phyloP scores from a whole-genome alignment of 2,888 invertebrate species.

The Agrochola macilenta region DNA sequence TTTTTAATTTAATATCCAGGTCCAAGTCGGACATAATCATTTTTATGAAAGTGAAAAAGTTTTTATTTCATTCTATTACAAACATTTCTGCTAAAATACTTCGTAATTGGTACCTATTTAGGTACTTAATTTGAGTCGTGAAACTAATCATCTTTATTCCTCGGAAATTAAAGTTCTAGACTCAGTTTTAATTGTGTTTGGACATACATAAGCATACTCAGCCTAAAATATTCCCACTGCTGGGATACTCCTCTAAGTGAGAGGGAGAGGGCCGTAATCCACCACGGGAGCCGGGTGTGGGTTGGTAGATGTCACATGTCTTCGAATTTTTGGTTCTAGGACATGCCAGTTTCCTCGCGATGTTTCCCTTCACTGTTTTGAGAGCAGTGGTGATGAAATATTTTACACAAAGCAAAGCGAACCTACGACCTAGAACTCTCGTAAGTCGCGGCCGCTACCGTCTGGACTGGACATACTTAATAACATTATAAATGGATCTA shows the following conservation, averaged over 20 bases:
- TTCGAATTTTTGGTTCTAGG: too few relatives aligned
- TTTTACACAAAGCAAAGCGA: too few relatives aligned
- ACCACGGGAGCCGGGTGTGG: too few relatives aligned
- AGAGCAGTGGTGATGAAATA: too few relatives aligned
- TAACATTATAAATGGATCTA: constrained; percentile 27
- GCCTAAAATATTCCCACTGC: too few relatives aligned
- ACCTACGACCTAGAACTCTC: too few relatives aligned
- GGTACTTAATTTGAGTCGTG: constrained; percentile 20
- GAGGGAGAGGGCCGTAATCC: too few relatives aligned
- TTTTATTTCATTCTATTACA: constrained; percentile 43
- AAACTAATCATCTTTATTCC: constrained; percentile 41
- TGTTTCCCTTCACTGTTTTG: too few relatives aligned
- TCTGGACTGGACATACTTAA: constrained; percentile 40
- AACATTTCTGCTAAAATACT: constrained; percentile 27
- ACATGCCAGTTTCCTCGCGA: too few relatives aligned
- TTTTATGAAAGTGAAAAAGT: constrained; percentile 45
- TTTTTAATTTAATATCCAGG: constrained; percentile 52
- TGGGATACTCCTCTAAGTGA: too few relatives aligned
- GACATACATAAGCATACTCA: constrained; percentile 1
- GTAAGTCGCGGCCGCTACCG: not conserved
- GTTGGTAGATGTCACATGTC: too few relatives aligned
- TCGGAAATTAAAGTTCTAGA: constrained; percentile 16
- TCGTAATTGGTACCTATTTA: constrained; percentile 22
- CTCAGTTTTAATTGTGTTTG: constrained; percentile 19
- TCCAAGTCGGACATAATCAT: constrained; percentile 27